Evolutionary conservation across 2,888 invertebrate species (phyloP), one percentile per base, ranked within the genome.

Genomic region (Caenorhabditis doughertyi): DNA sequence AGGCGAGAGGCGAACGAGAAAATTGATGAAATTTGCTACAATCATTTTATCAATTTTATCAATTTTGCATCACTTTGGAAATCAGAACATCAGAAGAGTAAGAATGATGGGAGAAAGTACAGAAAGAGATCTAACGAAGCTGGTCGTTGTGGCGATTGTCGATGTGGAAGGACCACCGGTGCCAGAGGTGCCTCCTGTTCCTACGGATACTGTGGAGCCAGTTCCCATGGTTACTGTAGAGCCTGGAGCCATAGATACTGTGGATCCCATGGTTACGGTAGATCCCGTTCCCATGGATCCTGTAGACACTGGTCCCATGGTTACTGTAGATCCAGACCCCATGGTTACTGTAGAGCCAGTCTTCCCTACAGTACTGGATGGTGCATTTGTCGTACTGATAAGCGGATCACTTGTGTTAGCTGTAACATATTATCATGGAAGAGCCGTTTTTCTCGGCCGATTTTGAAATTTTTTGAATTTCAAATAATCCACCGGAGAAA

Each of bases 131-230:
- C 56, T 47, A 21, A 39, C 29, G 21, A 49, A 58, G 2, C 25
- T 47, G 3, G 71, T 71, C 1, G 71, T 71, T 11, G 71, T 71
- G 1, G 42, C 47, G 23, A 60, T 21, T 0, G 71, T 71, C 3
- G 71, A 9, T 3, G 67, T 39, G 13, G 53, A 53, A 7, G n/a
- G 21, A 9, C 11, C 21, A n/a, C 3, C 8, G 13, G 62, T 16
- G 8, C 42, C 23, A 9, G 25, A 4, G 0, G 44, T 21, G 2
- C 4, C 39, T 13, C 13, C 13, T 13, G 39, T 39, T 2, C 3
- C 16, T 39, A 16, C 16, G 39, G 39, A 9, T 13, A 39, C 39
- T 8, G 39, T 9, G 3, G 39, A 39, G 39, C 39, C 39, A 11
- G 9, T 39, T 13, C 2, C 39, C 9, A 16, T 39, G 39, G 2